Base-by-base conservation (phyloP, 2,797 vertebrate genomes). In the Buceros bicornis region DNA sequence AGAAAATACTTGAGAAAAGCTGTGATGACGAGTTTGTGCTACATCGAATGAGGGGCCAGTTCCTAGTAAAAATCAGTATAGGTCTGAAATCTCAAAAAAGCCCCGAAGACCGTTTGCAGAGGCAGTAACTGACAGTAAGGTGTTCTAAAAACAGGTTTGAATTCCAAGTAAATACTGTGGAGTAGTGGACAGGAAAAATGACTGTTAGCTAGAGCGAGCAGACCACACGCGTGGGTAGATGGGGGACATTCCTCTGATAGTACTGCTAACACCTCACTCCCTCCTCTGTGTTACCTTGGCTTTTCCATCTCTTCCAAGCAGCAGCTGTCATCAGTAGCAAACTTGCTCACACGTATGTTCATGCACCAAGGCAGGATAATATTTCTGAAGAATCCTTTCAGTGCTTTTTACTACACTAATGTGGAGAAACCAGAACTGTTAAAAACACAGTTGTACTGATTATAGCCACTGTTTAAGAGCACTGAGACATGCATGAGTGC, bases 91-190 rank as follows among this genome's bases (percentile, higher is more conserved):
- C 13, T 33, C 1, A 50, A 37, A 45, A 71, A 82, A 28, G 0
- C 25, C 24, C 28, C 50, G 13, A 89, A 81, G 24, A 54, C 43
- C 53, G 11, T 84, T 66, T 82, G 18, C 15, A 81, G 58, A 69
- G 65, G 14, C 17, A 69, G 26, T 70, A 28, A 66, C 51, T 86
- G 85, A 79, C 58, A 83, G 50, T 19, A 64, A 74, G 19, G 83
- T 19, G 37, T 78, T 90, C 57, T 57, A 88, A 94, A 88, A 61
- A 20, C 28, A 86, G 29, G 50, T 78, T 88, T 83, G 69, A 2
- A 22, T 83, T 95, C 92, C 50, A 87, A 66, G 26, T 67, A 82
- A 93, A 81, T 89, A 53, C 40, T 56, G 31, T 83, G 64, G 58
- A 88, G 45, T 61, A 24, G 16, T 31, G 8, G 48, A 67, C 8